Conservation (phyloP, 2,113 vertebrate species). For the Pterocles burchelli region DNA sequence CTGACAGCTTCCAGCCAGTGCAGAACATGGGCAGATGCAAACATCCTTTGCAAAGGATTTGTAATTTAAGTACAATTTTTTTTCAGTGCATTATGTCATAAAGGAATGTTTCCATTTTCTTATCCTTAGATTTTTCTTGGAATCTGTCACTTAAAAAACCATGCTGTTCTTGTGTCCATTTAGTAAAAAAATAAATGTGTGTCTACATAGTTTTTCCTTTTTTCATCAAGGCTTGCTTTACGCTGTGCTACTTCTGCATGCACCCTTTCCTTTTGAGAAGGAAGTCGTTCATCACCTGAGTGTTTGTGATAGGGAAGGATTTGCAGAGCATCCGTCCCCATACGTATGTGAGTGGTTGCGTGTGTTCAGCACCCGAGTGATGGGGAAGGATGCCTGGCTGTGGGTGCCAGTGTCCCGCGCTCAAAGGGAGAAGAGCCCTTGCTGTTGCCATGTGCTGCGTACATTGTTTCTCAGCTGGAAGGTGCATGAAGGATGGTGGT, state of each 20-base stretch:
- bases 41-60: neutral
- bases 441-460: neutral
- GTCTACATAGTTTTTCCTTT: neutral
- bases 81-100: neutral
- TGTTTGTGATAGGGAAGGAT: too few relatives aligned
- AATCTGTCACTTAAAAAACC: neutral
- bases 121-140: neutral
- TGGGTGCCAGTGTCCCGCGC: rapidly evolving
- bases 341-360: rapidly evolving
- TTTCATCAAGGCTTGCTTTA: neutral
- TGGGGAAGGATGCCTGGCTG: neutral
- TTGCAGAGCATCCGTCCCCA: rapidly evolving
- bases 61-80: neutral
- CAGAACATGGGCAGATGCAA: neutral
- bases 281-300: rapidly evolving
- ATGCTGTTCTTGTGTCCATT: neutral
- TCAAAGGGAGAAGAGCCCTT: neutral
- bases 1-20: neutral
- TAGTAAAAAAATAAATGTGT: neutral
- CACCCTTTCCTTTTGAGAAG: neutral
- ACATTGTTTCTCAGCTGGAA: neutral
- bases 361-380: rapidly evolving
- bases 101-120: neutral
- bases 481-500: neutral
- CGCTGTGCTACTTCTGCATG: neutral